phyloP scores from a whole-genome alignment of 2,888 invertebrate species.

The Lamproptera curius region DNA sequence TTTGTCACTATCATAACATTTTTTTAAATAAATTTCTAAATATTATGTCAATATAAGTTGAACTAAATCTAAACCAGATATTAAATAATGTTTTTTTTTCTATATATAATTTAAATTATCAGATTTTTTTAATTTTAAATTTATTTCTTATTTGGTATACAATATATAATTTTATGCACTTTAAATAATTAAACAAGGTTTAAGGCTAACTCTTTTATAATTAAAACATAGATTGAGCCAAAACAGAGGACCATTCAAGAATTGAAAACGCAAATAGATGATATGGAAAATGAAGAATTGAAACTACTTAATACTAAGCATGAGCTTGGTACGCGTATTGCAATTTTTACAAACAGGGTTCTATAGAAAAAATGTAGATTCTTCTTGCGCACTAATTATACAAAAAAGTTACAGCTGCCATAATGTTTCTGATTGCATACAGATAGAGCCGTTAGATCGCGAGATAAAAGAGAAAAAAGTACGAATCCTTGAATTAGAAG shows the following conservation, averaged over 20 bases:
- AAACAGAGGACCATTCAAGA: constrained; percentile 88
- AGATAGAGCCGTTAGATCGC: constrained; percentile 91
- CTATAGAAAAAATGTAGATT: constrained; percentile 13
- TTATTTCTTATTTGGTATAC: too few relatives aligned
- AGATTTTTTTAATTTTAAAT: too few relatives aligned
- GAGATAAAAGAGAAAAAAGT: constrained; percentile 90
- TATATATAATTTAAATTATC: too few relatives aligned
- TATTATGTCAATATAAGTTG: too few relatives aligned
- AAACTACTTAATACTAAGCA: constrained; percentile 77
- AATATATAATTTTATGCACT: too few relatives aligned
- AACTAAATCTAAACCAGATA: too few relatives aligned
- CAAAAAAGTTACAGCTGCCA: constrained; percentile 70
- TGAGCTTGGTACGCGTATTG: constrained; percentile 57
- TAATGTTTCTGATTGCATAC: constrained; percentile 35
- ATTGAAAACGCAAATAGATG: constrained; percentile 87
- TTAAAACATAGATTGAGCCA: constrained; percentile 84
- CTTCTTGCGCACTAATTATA: background rate
- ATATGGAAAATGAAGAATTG: constrained; percentile 90
- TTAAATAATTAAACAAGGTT: too few relatives aligned
- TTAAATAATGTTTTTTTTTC: too few relatives aligned
- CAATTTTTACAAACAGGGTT: background rate
- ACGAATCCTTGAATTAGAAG: constrained; percentile 90
- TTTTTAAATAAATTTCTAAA: too few relatives aligned
- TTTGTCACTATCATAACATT: too few relatives aligned
- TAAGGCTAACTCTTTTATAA: too few relatives aligned